Conservation (phyloP, 1,140 invertebrate species). For the Yoshiicerus persimilis region DNA sequence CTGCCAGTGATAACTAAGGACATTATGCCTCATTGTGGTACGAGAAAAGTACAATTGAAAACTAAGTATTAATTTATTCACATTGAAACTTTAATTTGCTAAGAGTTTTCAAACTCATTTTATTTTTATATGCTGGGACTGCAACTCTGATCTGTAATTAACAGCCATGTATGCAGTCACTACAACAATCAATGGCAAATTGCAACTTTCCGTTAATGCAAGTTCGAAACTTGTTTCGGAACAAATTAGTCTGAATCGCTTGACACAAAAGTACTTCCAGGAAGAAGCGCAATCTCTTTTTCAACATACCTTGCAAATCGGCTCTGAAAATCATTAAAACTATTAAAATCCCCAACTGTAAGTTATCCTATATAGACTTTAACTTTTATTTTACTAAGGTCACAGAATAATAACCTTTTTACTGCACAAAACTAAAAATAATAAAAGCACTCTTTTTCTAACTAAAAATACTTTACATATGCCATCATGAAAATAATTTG, state of each 20-base stretch:
- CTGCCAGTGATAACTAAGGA: conserved; percentile 14
- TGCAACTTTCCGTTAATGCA: conserved; percentile 19
- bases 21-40: neutral
- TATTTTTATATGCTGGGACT: no score
- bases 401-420: no score
- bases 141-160: no score
- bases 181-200: conserved; percentile 15
- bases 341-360: no score
- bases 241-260: conserved; percentile 3
- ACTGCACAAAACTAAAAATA: no score
- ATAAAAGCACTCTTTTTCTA: no score
- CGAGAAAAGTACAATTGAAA: neutral
- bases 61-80: neutral
- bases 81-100: neutral
- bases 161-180: conserved; percentile 30
- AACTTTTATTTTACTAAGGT: no score
- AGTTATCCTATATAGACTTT: no score
- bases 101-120: neutral
- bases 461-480: no score
- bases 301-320: neutral
- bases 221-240: neutral
- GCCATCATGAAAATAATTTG: no score
- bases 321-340: no score
- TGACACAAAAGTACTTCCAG: conserved; percentile 17
- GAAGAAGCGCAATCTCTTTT: neutral